Evolutionary conservation across 2,797 vertebrate species (phyloP), one percentile per base, ranked within the genome.

Genomic region (Oryzias sinensis): DNA sequence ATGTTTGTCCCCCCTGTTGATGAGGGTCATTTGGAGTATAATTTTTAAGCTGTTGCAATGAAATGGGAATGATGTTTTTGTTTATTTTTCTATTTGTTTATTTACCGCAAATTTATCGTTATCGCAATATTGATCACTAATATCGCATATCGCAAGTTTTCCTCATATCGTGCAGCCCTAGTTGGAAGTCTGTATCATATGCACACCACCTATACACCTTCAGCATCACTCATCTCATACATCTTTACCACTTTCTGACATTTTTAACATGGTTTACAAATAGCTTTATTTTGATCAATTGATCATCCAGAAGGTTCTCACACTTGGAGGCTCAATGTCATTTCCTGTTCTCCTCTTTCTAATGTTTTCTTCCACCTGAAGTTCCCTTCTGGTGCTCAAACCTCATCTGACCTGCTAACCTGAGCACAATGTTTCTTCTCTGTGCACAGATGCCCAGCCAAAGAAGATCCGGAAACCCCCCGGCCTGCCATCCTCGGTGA

Each of bases 381-480:
- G 27, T 27, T 75, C 53, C 55, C 64, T 59, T 67, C 5, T 27
- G n/a, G 27, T 37, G 41, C 15, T 60, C 7, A n/a, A 70, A 20
- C 65, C 40, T 70, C 45, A 57, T 27, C 53, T 61, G 65, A 54
- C 69, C 65, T 64, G 75, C 67, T 71, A 20, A n/a, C 43, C 62
- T 6, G 64, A 11, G 9, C 33, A 11, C 29, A 8, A 1, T 27
- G 25, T 76, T 55, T 62, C 33, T 53, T 15, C 52, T 68, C 47
- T 74, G 40, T 68, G 47, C 51, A 56, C 80, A 96, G 97, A 99
- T 66, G 76, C 94, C 5, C 97, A 98, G 81, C 95, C 97, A 72
- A 99, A 98, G 89, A 99, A 99, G 91, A 95, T 98, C 83, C 93
- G 97, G 82, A 99, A 99, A 91, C 97, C 97, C 44, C 96, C 96